Percentiles rank a stretch among this genome's conserved stretches.
Evolutionary conservation across 2,113 vertebrate genomes (phyloP).

Genomic region (Odontesthes bonariensis): DNA sequence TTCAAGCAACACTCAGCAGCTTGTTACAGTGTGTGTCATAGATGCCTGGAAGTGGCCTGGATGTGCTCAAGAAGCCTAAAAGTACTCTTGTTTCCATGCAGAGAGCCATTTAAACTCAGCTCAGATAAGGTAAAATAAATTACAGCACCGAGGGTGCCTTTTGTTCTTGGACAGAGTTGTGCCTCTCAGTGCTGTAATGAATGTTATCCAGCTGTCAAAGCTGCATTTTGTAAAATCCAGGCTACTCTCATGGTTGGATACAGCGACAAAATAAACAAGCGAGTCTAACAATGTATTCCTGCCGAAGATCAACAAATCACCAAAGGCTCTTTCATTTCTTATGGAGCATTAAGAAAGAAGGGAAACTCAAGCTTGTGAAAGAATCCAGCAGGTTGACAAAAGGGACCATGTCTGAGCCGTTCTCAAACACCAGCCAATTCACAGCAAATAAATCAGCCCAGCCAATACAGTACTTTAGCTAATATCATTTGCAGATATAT

Average conservation of each 20-base stretch:
- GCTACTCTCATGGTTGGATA: slow-evolving; percentile 19
- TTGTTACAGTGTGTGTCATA: slow-evolving; percentile 37
- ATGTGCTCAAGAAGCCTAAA: slow-evolving; percentile 33
- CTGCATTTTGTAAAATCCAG: neutral
- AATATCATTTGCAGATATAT: fast-evolving
- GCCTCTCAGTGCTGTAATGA: slow-evolving; percentile 19
- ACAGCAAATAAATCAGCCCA: neutral
- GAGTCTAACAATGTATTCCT: slow-evolving; percentile 19
- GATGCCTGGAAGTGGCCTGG: slow-evolving; percentile 33
- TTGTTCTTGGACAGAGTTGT: neutral
- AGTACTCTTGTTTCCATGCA: slow-evolving; percentile 30
- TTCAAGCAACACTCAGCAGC: slow-evolving; percentile 44
- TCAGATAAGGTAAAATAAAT: slow-evolving; percentile 54
- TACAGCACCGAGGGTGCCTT: neutral
- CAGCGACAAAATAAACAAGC: slow-evolving; percentile 40
- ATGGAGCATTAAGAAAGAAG: neutral
- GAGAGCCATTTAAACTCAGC: slow-evolving; percentile 26
- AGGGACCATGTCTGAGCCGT: neutral
- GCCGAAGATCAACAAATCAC: slow-evolving; percentile 63
- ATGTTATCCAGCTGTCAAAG: slow-evolving; percentile 28
- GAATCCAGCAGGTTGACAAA: neutral
- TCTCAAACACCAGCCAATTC: neutral
- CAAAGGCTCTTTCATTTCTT: slow-evolving; percentile 40
- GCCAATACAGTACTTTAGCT: neutral
- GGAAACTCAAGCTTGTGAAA: too few species aligned